Evolutionary conservation across 2,888 invertebrate genomes (phyloP), one percentile per base, ranked within the genome.

Genomic region (Chironomus tentans): DNA sequence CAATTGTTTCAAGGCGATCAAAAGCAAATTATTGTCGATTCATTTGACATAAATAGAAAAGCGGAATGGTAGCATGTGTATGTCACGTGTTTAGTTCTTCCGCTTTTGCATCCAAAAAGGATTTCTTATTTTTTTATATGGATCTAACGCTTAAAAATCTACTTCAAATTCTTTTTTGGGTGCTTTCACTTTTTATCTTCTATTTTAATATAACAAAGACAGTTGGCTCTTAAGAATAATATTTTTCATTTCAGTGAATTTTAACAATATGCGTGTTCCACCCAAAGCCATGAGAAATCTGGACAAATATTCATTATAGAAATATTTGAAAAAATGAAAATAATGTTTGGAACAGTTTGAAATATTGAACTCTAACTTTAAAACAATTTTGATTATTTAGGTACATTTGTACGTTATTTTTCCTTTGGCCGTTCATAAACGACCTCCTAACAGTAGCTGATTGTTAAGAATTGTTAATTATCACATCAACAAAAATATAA

Each of bases 11-110:
- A 68, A 68, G 48, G 65, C 74, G 38, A 62, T 56, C 48, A 48
- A 74, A 74, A 46, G 21, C 70, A 47, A 74, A 74, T 74, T 74
- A 74, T 74, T 65, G 18, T 68, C 74, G 47, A 74, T 68, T 62
- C 74, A 74, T 74, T 74, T 74, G 68, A n/a, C 22, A 47, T 46
- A 38, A 74, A 74, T 68, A 38, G 28, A 68, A 68, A 22, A n/a
- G 61, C 68, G 22, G 38, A 21, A 46, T 46, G 38, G 28, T 68
- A 73, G 22, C 74, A 74, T 74, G 74, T 74, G 74, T 48, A 47
- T 7, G 74, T 74, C 74, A 74, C 74, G 74, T 74, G 74, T 48
- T 71, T 47, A 61, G n/a, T 13, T 71, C 46, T 71, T 71, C 61
- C 61, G 56, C 56, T 15, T 24, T 61, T 46, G 15, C 62, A 62